Evolutionary conservation across 2,797 vertebrate genomes (phyloP), one percentile per base, ranked within the genome.

Genomic region (Salmo trutta): DNA sequence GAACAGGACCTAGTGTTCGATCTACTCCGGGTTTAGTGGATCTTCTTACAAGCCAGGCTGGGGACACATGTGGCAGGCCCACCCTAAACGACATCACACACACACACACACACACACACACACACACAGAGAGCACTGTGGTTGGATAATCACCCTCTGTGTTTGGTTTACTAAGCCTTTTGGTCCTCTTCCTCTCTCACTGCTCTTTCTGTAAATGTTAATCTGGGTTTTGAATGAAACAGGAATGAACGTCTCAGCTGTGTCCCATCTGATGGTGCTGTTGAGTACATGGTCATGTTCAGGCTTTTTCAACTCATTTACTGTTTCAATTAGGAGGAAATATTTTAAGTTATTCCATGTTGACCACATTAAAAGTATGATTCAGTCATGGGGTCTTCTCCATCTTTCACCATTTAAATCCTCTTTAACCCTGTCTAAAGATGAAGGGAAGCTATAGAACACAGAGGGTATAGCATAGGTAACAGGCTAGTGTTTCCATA

Each of bases 361-460:
- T 77, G 71, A 71, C 74, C 75, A 88, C 89, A 88, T 90, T 86
- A 89, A 84, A 92, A 80, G 82, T 51, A 77, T 77, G 62, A 85
- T 77, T 81, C 83, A 71, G 77, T 78, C 77, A 77, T 67, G 83
- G 81, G 85, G 81, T 84, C 81, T 87, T 83, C 75, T 78, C 77
- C 69, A 0, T 2, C 41, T 76, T 71, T 77, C 84, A 82, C 75
- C 67, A 70, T 89, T 90, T 87, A 76, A 89, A 83, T 68, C 79
- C 82, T 84, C 81, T 84, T 88, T 90, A 87, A 89, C 86, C 87
- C 29, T 81, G 81, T 73, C 53, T 56, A 62, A 87, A 91, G 89
- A 92, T 93, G 88, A 93, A 93, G 88, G 86, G 85, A 69, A 76
- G 84, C 86, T 75, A 89, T 90, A 81, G 88, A 89, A 87, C 83